A percentile compares a stretch with the other conserved stretches of the same genome.
phyloP scores from a whole-genome alignment of 2,113 vertebrate genomes.

The Gobio gobio region DNA sequence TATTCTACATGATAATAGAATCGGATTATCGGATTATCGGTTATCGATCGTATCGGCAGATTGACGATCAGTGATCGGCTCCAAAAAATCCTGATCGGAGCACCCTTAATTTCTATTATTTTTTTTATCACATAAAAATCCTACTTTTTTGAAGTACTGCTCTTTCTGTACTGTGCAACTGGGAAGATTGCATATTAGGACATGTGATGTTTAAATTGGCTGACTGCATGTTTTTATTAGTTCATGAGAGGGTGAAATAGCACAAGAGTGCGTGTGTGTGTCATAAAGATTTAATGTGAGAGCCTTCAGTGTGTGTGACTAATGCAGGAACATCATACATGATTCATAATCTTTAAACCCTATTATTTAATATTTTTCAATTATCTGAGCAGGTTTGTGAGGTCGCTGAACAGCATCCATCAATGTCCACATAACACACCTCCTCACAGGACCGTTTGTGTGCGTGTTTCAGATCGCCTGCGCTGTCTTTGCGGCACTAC shows the following conservation, averaged over 20 bases:
- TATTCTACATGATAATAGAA: too few relatives aligned
- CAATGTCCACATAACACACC: constrained; percentile 9
- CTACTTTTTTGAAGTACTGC: neutral
- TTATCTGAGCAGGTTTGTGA: constrained; percentile 20
- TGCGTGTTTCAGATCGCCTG: constrained; percentile 85
- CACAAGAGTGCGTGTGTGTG: constrained; percentile 9
- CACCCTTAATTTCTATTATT: neutral
- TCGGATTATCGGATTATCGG: too few relatives aligned
- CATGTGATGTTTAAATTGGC: constrained; percentile 38
- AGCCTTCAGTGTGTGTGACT: neutral
- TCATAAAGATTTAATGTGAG: constrained; percentile 15
- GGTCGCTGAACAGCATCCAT: constrained; percentile 44
- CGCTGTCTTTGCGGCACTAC: constrained; percentile 92
- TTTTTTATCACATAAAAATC: neutral
- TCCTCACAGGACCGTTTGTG: neutral
- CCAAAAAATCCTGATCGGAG: too few relatives aligned
- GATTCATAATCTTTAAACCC: constrained; percentile 47
- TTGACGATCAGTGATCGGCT: too few relatives aligned
- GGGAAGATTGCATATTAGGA: neutral
- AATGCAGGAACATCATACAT: constrained; percentile 32
- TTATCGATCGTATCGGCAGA: too few relatives aligned
- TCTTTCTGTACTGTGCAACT: neutral
- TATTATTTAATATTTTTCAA: constrained; percentile 37
- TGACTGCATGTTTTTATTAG: constrained; percentile 7
- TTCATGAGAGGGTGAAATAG: constrained; percentile 21